Conservation (phyloP, 2,113 vertebrate genomes). For the Pygoscelis antarcticus region DNA sequence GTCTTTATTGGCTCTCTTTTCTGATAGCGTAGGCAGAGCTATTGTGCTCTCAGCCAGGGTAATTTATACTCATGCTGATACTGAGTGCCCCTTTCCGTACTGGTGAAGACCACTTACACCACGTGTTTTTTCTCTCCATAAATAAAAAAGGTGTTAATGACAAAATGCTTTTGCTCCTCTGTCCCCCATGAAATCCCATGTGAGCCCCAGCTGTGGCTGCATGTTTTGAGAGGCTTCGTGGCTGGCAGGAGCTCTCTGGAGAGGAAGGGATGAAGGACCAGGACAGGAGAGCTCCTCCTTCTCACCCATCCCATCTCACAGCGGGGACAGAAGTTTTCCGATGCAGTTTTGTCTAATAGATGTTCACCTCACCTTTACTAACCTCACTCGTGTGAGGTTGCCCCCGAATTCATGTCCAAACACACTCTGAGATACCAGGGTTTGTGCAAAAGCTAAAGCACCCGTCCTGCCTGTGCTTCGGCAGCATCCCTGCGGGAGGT, state of each 20-base stretch:
- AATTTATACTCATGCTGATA: background rate
- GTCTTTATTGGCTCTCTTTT: background rate
- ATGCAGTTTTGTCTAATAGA: background rate
- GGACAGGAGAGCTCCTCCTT: background rate
- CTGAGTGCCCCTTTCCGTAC: background rate
- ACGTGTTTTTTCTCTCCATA: background rate
- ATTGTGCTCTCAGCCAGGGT: background rate
- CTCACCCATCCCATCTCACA: no score
- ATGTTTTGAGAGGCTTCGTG: background rate
- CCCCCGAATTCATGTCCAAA: background rate
- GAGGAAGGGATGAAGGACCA: background rate
- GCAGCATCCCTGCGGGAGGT: background rate
- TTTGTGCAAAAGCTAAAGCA: background rate
- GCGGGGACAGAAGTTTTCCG: background rate
- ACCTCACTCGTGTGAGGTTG: background rate
- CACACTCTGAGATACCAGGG: accelerated
- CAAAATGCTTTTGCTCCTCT: background rate
- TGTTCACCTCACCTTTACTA: background rate
- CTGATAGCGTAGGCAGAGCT: background rate
- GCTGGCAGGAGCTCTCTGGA: background rate
- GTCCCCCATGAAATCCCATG: background rate
- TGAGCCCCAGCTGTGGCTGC: background rate
- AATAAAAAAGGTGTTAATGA: background rate
- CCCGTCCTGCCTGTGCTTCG: background rate
- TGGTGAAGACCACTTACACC: background rate